phyloP scores from a whole-genome alignment of 1,140 invertebrate species.

The Ceratitis capitata region DNA sequence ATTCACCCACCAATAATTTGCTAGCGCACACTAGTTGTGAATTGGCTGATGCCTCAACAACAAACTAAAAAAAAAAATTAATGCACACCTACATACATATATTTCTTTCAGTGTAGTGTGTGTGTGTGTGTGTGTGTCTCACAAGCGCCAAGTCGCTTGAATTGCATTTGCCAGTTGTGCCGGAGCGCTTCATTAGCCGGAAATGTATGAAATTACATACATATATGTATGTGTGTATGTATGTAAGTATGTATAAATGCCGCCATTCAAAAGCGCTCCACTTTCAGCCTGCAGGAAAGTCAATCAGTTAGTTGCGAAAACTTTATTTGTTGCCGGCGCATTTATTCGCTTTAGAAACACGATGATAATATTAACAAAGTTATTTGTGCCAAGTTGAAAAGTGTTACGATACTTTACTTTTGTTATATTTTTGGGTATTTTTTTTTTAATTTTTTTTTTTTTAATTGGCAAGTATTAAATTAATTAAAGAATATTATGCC shows the following conservation, averaged over 20 bases:
- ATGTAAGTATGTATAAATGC: no score
- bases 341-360: neutral
- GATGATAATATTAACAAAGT: constrained; percentile 18
- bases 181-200: constrained; percentile 13
- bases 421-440: neutral
- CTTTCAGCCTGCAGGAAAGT: neutral
- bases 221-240: no score
- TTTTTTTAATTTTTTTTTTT: no score
- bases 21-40: neutral
- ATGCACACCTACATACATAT: neutral
- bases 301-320: constrained; percentile 11
- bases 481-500: no score
- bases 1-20: neutral
- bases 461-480: no score
- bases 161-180: constrained; percentile 2
- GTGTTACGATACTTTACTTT: neutral
- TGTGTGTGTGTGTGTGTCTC: neutral
- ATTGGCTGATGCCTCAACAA: neutral
- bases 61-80: no score
- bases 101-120: neutral
- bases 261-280: constrained; percentile 17
- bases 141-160: neutral
- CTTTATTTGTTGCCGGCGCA: constrained; percentile 3
- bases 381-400: constrained; percentile 10
- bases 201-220: constrained; percentile 31